Evolutionary conservation across 2,113 vertebrate genomes (phyloP).

Genomic region (Fukomys damarensis): DNA sequence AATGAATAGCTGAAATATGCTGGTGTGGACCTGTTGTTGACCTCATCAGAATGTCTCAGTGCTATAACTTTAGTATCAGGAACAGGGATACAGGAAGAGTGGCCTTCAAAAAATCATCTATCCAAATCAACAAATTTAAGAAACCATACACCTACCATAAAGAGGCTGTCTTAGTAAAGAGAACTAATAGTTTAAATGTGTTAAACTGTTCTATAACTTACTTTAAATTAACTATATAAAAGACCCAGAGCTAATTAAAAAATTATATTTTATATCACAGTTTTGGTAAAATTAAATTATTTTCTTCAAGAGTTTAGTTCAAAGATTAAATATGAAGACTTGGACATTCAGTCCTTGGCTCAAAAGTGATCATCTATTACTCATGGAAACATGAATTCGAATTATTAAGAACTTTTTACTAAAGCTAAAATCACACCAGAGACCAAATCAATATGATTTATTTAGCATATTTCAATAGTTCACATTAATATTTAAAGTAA

Average conservation of each 20-base stretch:
- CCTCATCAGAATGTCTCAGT: background rate
- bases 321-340: constrained; percentile 59
- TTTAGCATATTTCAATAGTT: constrained; percentile 8
- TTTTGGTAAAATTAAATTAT: constrained; percentile 57
- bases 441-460: constrained; percentile 29
- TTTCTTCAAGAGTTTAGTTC: constrained; percentile 61
- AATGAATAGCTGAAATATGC: background rate
- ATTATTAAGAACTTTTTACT: constrained; percentile 25
- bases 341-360: constrained; percentile 5
- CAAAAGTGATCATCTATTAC: constrained; percentile 15
- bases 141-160: background rate
- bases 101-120: constrained; percentile 43
- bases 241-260: constrained; percentile 45
- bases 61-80: background rate
- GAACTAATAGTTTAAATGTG: constrained; percentile 12
- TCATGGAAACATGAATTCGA: constrained; percentile 55
- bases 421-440: constrained; percentile 51
- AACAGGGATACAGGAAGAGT: background rate
- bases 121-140: background rate
- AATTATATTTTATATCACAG: background rate
- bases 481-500: constrained; percentile 12
- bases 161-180: constrained; percentile 12
- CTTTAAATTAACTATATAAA: constrained; percentile 37
- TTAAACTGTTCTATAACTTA: background rate
- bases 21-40: background rate